Percentiles rank a stretch among this genome's conserved stretches.
These are phyloP conservation scores for Pterobdella sp. DNA, from an alignment of 2,888 invertebrate genomes.

Conservation along the genomic window DNA sequence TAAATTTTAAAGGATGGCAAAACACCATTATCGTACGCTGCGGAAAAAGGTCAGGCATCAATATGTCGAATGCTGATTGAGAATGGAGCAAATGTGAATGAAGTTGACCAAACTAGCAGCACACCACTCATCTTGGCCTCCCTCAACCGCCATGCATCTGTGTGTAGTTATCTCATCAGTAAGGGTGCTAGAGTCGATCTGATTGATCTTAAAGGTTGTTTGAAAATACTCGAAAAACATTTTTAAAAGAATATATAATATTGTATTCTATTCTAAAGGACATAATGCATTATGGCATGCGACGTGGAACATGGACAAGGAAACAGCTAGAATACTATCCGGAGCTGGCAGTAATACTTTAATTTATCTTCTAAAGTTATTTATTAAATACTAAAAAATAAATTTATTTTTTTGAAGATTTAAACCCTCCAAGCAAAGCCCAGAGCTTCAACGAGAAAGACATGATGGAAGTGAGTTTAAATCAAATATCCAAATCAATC, in stretches of 20 bases:
- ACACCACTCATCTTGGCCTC: slow-evolving; percentile 30
- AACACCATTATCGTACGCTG: slow-evolving; percentile 26
- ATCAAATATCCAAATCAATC: not conserved
- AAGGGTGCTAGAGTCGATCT: slow-evolving; percentile 29
- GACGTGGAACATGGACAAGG: slow-evolving; percentile 21
- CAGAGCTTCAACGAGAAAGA: not conserved
- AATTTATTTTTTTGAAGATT: too few species aligned
- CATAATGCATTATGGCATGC: slow-evolving; percentile 33
- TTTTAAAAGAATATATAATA: not conserved
- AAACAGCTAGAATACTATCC: slow-evolving; percentile 25
- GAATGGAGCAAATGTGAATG: slow-evolving; percentile 31
- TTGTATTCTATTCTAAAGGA: slow-evolving; percentile 9
- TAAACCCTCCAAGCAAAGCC: not conserved
- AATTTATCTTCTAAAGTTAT: not conserved
- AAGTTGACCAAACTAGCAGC: slow-evolving; percentile 23
- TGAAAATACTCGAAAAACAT: not conserved
- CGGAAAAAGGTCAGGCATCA: slow-evolving; percentile 32
- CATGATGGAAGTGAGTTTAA: not conserved
- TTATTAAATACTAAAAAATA: not conserved
- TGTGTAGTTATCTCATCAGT: slow-evolving; percentile 30
- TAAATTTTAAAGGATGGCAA: slow-evolving; percentile 28
- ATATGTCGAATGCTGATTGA: slow-evolving; percentile 31
- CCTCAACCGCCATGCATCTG: slow-evolving; percentile 25
- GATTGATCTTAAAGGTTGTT: slow-evolving; percentile 27
- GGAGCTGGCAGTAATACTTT: not conserved